Conservation (phyloP, 1,140 invertebrate genomes). For the Hycleus cichorii region DNA sequence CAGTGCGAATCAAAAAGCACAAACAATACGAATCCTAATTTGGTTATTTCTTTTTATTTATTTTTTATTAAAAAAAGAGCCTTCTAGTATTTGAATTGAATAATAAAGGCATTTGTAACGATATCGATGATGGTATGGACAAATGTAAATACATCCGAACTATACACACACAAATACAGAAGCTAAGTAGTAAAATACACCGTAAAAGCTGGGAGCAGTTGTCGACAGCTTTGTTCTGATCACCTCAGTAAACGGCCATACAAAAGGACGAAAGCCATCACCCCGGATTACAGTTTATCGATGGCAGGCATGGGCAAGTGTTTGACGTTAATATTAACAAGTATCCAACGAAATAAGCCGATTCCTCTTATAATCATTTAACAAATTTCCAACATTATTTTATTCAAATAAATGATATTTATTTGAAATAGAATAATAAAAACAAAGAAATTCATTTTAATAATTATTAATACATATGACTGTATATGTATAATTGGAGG, state of each 20-base stretch:
- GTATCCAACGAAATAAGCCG: slow-evolving; percentile 24
- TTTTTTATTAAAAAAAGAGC: neutral
- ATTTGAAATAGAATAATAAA: neutral
- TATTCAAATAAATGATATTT: neutral
- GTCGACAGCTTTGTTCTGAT: slow-evolving; percentile 30
- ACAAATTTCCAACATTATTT: neutral
- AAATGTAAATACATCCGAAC: slow-evolving; percentile 14
- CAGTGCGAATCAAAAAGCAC: neutral
- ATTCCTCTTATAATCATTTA: neutral
- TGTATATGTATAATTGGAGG: neutral
- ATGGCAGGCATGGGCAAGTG: slow-evolving; percentile 22
- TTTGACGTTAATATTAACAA: slow-evolving; percentile 29
- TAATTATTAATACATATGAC: neutral
- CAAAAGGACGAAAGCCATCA: slow-evolving; percentile 27
- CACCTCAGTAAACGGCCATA: slow-evolving; percentile 28
- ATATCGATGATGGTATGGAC: neutral
- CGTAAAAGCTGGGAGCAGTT: slow-evolving; percentile 29
- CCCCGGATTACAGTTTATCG: slow-evolving; percentile 26
- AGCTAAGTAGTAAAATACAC: slow-evolving; percentile 32
- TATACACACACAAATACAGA: slow-evolving; percentile 10
- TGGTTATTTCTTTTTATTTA: slow-evolving; percentile 1
- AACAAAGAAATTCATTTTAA: neutral
- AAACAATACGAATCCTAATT: slow-evolving; percentile 2
- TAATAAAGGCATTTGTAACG: neutral
- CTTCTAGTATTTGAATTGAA: neutral